A percentile compares a stretch with the other conserved stretches of the same genome.
Conservation (phyloP, 2,888 invertebrate genomes). For the Himalopsyche anomala region DNA sequence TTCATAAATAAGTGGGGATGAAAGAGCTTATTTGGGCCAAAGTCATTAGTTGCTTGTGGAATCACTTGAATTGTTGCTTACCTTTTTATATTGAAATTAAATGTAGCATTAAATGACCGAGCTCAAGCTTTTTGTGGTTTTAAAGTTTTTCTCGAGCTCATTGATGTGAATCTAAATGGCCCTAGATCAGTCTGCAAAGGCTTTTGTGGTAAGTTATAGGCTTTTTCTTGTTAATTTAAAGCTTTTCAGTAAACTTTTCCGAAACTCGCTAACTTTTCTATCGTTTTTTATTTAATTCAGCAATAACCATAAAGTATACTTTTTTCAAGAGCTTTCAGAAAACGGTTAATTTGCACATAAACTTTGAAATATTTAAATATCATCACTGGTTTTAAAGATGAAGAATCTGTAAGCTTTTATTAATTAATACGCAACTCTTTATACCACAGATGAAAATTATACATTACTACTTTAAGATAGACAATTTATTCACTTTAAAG, state of each 20-base stretch:
- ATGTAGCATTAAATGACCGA: constrained; percentile 35
- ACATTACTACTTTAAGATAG: no score
- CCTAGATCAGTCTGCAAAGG: constrained; percentile 10
- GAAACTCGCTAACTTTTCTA: not conserved
- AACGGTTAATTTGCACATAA: no score
- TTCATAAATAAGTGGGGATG: constrained; percentile 34
- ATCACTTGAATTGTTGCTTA: constrained; percentile 27
- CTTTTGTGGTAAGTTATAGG: constrained; percentile 40
- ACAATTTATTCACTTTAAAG: no score
- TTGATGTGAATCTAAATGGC: constrained; percentile 42
- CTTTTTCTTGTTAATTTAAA: constrained; percentile 35
- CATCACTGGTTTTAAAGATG: no score
- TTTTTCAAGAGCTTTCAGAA: no score
- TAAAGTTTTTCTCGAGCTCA: constrained; percentile 20
- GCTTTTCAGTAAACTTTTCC: constrained; percentile 7
- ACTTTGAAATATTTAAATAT: no score
- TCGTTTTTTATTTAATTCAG: constrained; percentile 27
- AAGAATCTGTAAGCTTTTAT: no score
- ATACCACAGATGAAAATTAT: no score
- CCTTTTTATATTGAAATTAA: constrained; percentile 43
- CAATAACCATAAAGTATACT: no score
- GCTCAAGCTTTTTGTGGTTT: constrained; percentile 24
- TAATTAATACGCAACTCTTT: no score
- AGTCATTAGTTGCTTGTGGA: constrained; percentile 36
- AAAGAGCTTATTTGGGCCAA: constrained; percentile 9